Evolutionary conservation across 2,888 invertebrate species (phyloP).

Genomic region (Pyralis farinalis): DNA sequence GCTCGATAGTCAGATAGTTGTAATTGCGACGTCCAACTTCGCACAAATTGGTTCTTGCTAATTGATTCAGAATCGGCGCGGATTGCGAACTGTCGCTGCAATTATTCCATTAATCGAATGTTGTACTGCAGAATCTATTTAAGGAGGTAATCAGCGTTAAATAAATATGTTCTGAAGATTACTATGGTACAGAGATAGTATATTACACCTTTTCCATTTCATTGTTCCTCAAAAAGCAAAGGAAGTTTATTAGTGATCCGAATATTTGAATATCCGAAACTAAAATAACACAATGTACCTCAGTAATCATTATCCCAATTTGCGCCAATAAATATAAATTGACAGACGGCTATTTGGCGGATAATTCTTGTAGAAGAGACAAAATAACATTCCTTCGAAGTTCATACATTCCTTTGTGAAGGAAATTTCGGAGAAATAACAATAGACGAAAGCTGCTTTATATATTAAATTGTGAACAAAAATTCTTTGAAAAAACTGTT

Average conservation of each 20-base stretch:
- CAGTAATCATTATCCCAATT: too few relatives aligned
- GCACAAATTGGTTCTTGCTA: conserved; percentile 63
- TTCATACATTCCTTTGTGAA: conserved; percentile 4
- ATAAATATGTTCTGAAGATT: too few relatives aligned
- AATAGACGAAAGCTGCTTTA: conserved; percentile 3
- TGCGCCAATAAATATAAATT: too few relatives aligned
- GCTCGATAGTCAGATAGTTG: conserved; percentile 23
- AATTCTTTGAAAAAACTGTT: not conserved
- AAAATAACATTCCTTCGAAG: too few relatives aligned
- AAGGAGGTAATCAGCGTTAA: too few relatives aligned
- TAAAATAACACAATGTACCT: too few relatives aligned
- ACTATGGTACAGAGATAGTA: too few relatives aligned
- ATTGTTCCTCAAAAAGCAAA: too few relatives aligned
- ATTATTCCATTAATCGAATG: conserved; percentile 36
- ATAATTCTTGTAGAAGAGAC: not conserved
- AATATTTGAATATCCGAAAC: too few relatives aligned
- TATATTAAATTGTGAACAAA: not conserved
- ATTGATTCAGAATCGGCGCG: conserved; percentile 58
- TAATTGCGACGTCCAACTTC: conserved; percentile 64
- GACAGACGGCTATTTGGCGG: not conserved
- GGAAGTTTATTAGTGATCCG: too few relatives aligned
- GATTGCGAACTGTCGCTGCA: conserved; percentile 29
- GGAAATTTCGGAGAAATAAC: not conserved
- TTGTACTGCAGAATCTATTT: not conserved
- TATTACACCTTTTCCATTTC: too few relatives aligned